Conservation (phyloP, 2,797 vertebrate species). For the Pangasius larnaudii region DNA sequence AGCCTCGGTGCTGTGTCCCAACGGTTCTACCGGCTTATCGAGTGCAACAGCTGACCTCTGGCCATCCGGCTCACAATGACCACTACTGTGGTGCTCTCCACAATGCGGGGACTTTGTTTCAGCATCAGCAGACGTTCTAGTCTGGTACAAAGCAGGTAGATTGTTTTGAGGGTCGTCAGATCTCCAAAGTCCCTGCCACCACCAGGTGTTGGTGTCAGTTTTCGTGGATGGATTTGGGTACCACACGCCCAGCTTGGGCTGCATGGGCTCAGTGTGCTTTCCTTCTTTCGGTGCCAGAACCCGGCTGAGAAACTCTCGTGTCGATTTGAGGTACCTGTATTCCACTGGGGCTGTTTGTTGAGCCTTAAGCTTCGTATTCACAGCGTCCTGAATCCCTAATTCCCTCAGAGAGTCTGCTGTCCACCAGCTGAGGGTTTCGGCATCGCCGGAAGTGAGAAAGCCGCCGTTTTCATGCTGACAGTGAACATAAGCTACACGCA, state of each 20-base stretch:
- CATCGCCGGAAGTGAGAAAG: conserved; percentile 19
- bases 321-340: conserved; percentile 52
- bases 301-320: conserved; percentile 61
- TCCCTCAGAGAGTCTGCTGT: conserved; percentile 63
- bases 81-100: conserved; percentile 38
- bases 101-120: conserved; percentile 41
- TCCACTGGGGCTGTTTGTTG: conserved; percentile 45
- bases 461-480: conserved; percentile 52
- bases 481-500: conserved; percentile 56
- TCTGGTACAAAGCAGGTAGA: conserved; percentile 36
- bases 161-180: background rate
- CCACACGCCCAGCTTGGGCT: conserved; percentile 39
- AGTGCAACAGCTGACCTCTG: conserved; percentile 51
- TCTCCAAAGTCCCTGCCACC: conserved; percentile 66
- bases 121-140: conserved; percentile 37
- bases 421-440: conserved; percentile 60
- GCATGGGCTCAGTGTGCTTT: background rate
- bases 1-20: conserved; percentile 44
- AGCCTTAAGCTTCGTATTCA: conserved; percentile 36
- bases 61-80: conserved; percentile 58
- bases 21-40: conserved; percentile 54
- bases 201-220: conserved; percentile 9
- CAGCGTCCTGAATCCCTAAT: conserved; percentile 55
- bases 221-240: background rate
- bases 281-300: conserved; percentile 36